phyloP scores from a whole-genome alignment of 2,888 invertebrate species.

The Eupithecia insigniata region DNA sequence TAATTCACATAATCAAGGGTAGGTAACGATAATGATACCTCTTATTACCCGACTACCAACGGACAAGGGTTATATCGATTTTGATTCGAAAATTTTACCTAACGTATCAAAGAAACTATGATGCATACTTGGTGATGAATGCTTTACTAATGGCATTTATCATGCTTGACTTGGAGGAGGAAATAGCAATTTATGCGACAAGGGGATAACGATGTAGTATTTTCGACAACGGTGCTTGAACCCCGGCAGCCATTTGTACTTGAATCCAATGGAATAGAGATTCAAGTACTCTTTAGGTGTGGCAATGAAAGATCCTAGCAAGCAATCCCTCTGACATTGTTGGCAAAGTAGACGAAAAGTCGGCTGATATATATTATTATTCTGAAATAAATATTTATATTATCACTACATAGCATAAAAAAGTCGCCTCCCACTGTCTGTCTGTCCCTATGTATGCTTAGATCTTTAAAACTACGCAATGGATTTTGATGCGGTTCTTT shows the following conservation, averaged over 20 bases:
- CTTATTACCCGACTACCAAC: no score
- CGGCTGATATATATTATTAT: background rate
- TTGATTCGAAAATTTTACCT: background rate
- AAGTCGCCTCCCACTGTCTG: no score
- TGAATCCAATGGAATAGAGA: background rate
- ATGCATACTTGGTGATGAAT: background rate
- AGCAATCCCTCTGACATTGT: background rate
- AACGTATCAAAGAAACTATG: background rate
- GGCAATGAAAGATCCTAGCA: background rate
- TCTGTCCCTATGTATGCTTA: no score
- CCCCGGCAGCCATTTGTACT: background rate
- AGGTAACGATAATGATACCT: background rate
- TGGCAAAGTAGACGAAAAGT: background rate
- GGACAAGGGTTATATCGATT: background rate
- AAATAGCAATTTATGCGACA: background rate
- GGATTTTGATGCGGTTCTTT: no score
- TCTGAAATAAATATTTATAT: no score
- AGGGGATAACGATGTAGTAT: background rate
- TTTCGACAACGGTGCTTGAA: constrained; percentile 1
- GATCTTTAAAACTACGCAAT: no score
- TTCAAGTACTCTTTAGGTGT: background rate
- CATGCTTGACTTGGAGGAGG: background rate
- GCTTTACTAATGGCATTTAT: background rate
- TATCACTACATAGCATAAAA: no score
- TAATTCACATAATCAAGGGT: background rate